A percentile compares a stretch with the other conserved stretches of the same genome.
Evolutionary conservation across 2,888 invertebrate genomes (phyloP).

Genomic region (Rhagonycha fulva): DNA sequence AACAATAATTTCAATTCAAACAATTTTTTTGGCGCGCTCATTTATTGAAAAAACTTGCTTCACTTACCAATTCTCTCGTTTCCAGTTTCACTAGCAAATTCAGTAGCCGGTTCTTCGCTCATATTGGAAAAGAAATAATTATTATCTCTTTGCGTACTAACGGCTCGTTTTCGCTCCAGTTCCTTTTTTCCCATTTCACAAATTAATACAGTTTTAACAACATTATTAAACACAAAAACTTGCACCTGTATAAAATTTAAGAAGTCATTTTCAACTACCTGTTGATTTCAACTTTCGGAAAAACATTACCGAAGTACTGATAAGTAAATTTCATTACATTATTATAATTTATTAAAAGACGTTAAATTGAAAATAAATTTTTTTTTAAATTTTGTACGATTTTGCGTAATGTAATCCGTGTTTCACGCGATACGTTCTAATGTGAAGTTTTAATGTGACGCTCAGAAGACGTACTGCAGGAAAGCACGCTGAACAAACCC

Average conservation of each 20-base stretch:
- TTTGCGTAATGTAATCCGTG: neutral
- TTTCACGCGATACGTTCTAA: neutral
- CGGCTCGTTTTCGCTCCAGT: slow-evolving; percentile 9
- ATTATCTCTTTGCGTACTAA: slow-evolving; percentile 11
- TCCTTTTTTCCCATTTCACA: slow-evolving; percentile 16
- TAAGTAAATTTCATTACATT: neutral
- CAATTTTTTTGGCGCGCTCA: neutral
- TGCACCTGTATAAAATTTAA: neutral
- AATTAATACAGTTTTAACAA: neutral
- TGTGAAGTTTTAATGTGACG: slow-evolving; percentile 11
- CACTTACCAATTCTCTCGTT: slow-evolving; percentile 17
- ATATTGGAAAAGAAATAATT: slow-evolving; percentile 3
- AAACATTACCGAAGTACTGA: neutral
- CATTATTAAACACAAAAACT: neutral
- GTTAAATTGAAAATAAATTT: neutral
- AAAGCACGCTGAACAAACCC: slow-evolving; percentile 16
- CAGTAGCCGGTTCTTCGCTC: slow-evolving; percentile 1
- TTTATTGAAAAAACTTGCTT: neutral
- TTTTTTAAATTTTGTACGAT: neutral
- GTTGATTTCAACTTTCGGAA: neutral
- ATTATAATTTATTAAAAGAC: too few species aligned
- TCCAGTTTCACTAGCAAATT: neutral
- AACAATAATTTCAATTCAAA: neutral
- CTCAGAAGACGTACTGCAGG: slow-evolving; percentile 13
- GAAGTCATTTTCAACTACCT: neutral